Conservation (phyloP, 1,140 invertebrate species). For the Drusus annulatus region DNA sequence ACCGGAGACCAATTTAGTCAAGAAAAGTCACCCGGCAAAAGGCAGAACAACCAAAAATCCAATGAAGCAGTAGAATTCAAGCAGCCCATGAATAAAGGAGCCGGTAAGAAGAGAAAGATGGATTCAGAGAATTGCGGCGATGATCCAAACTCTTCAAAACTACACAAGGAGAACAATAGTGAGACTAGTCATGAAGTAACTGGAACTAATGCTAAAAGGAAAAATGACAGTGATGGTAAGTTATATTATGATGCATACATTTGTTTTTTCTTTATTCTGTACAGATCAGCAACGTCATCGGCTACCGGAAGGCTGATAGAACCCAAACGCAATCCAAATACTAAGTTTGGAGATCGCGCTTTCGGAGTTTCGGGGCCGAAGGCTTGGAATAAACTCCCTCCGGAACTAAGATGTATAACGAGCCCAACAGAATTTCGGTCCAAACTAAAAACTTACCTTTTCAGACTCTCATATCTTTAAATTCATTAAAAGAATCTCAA, state of each 20-base stretch:
- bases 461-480: no score
- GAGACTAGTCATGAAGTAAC: slow-evolving; percentile 14
- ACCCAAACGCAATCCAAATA: no score
- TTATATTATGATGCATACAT: neutral
- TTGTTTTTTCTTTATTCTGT: no score
- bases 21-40: neutral
- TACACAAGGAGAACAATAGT: slow-evolving; percentile 2
- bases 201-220: slow-evolving; percentile 40
- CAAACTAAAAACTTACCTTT: no score
- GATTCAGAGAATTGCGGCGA: neutral
- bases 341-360: no score
- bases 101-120: slow-evolving; percentile 43
- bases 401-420: no score
- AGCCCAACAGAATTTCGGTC: no score
- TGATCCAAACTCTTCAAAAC: neutral
- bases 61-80: slow-evolving; percentile 7
- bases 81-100: slow-evolving; percentile 4
- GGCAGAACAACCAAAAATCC: slow-evolving; percentile 1
- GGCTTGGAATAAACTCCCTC: no score
- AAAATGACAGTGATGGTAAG: slow-evolving; percentile 19
- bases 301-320: no score
- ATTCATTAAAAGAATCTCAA: no score
- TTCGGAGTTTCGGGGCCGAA: no score
- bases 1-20: neutral
- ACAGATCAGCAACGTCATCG: no score